Evolutionary conservation across 2,113 vertebrate genomes (phyloP), one percentile per base, ranked within the genome.

Genomic region (Excalfactoria chinensis): DNA sequence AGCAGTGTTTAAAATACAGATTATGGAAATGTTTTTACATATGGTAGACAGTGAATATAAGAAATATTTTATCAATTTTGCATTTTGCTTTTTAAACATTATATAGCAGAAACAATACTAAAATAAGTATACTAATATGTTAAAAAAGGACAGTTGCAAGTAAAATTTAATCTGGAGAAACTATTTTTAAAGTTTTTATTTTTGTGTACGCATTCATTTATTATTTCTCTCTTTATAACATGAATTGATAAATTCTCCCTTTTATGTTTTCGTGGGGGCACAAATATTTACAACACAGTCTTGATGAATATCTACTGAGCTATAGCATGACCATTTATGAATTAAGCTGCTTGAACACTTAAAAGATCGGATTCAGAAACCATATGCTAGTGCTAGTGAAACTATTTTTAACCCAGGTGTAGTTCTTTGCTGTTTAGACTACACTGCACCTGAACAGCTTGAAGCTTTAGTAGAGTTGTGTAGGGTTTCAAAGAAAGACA

Each of bases 151-250:
- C 41, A 75, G 21, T 32, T 84, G 1, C 10, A 60, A 43, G 4
- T 34, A 73, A 73, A 43, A 1, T 28, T 28, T 32, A 46, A 32
- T 44, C 22, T 21, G 68, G 14, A 79, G 9, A 80, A 60, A 1
- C 12, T 16, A 64, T 5, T 1, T 32, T 73, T 56, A 5, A 4
- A 2, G 0, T 1, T 56, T 51, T 84, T 40, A 0, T 5, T 62
- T 40, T 63, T 10, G 7, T 35, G 3, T 1, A 15, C 49, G 48
- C 1, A 0, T 8, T 21, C 26, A 1, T 19, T 18, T 10, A 56
- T 19, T 18, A 40, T 26, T 62, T 37, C 23, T 37, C 35, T 25
- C 16, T 78, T 82, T 68, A 20, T 37, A 15, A 41, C 1, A 7
- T 22, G 0, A 48, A 3, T 44, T 7, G 5, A 62, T 48, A 55